Percentiles rank a stretch among this genome's conserved stretches.
These are phyloP conservation scores for Aviceda subcristata DNA, from an alignment of 2,113 vertebrate species.

Conservation along the genomic window DNA sequence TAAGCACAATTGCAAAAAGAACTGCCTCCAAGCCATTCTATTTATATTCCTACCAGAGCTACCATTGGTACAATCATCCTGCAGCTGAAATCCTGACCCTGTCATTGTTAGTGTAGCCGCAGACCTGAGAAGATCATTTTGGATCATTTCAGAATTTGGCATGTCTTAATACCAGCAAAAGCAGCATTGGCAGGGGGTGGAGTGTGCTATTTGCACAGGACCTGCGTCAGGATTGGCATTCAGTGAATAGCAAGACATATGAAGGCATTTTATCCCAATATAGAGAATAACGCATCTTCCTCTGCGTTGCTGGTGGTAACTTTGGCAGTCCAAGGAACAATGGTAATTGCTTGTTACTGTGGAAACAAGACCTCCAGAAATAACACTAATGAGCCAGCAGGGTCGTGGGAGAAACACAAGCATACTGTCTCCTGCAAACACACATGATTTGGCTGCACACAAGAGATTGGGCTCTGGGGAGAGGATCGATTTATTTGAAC, in stretches of 20 bases:
- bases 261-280: slow-evolving; percentile 71
- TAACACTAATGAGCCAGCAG: slow-evolving; percentile 71
- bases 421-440: slow-evolving; percentile 59
- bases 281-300: slow-evolving; percentile 69
- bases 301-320: slow-evolving; percentile 71
- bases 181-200: slow-evolving; percentile 43
- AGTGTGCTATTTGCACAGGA: slow-evolving; percentile 53
- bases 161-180: slow-evolving; percentile 36
- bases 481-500: background rate
- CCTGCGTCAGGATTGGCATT: slow-evolving; percentile 69
- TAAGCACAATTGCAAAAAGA: slow-evolving; percentile 26
- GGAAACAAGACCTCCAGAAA: slow-evolving; percentile 77
- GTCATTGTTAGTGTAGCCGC: background rate
- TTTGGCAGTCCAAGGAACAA: slow-evolving; percentile 72
- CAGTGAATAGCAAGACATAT: slow-evolving; percentile 65
- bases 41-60: slow-evolving; percentile 43
- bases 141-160: slow-evolving; percentile 40
- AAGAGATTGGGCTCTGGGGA: background rate
- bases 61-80: slow-evolving; percentile 31
- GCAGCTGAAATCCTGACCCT: slow-evolving; percentile 42
- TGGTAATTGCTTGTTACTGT: slow-evolving; percentile 77
- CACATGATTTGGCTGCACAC: slow-evolving; percentile 25
- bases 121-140: slow-evolving; percentile 13
- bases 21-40: slow-evolving; percentile 53
- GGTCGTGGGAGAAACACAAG: slow-evolving; percentile 67